A percentile compares a stretch with the other conserved stretches of the same genome.
Evolutionary conservation across 1,140 invertebrate species (phyloP).

Genomic region (Pseudomyrmex dendroicus): DNA sequence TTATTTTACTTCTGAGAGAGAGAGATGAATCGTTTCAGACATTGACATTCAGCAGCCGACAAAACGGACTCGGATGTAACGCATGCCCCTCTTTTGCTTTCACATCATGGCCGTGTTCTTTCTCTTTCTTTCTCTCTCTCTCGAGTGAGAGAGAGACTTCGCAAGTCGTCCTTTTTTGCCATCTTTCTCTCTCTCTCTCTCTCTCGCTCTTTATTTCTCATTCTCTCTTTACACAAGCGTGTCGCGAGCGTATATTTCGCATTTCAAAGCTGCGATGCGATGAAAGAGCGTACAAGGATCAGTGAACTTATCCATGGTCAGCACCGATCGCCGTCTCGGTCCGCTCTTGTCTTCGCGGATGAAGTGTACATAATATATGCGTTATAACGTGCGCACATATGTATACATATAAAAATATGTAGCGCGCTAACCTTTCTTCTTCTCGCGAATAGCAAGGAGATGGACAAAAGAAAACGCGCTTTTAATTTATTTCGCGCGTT

Average conservation of each 20-base stretch:
- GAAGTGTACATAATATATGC: slow-evolving; percentile 55
- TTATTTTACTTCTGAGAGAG: slow-evolving; percentile 44
- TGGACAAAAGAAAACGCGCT: slow-evolving; percentile 38
- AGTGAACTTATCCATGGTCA: slow-evolving; percentile 74
- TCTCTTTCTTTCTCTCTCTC: background rate
- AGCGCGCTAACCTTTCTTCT: slow-evolving; percentile 13
- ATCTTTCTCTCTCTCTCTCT: background rate
- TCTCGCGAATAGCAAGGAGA: slow-evolving; percentile 11
- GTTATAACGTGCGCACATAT: background rate
- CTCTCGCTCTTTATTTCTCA: background rate
- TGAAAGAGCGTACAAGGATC: slow-evolving; percentile 63
- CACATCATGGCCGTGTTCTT: slow-evolving; percentile 65
- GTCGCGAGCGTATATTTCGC: slow-evolving; percentile 32
- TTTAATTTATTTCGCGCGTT: background rate
- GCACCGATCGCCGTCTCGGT: slow-evolving; percentile 50
- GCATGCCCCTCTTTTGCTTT: slow-evolving; percentile 67
- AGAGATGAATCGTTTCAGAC: slow-evolving; percentile 44
- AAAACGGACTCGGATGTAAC: slow-evolving; percentile 56
- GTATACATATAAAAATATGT: slow-evolving; percentile 40
- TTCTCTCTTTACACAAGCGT: slow-evolving; percentile 22
- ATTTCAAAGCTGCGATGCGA: slow-evolving; percentile 35
- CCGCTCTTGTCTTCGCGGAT: slow-evolving; percentile 60
- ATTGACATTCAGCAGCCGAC: slow-evolving; percentile 66
- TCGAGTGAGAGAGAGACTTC: no score
- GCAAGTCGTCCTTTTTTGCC: no score